Percentiles rank a stretch among this genome's conserved stretches.
Evolutionary conservation across 2,888 invertebrate genomes (phyloP).

Genomic region (Drosophila maculinotata): DNA sequence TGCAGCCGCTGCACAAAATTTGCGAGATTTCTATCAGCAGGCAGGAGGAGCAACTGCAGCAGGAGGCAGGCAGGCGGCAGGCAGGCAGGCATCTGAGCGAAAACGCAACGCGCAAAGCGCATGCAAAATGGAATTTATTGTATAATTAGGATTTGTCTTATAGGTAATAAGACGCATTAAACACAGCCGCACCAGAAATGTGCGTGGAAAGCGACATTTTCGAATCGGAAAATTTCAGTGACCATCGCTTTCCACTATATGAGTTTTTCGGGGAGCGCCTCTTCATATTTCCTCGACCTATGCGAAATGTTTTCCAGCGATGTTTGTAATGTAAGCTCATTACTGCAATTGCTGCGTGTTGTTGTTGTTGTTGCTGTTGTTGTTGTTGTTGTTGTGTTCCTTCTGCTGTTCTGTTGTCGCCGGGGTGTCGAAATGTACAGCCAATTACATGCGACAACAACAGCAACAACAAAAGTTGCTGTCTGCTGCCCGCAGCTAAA

Average conservation of each 20-base stretch:
- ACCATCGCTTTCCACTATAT: slow-evolving; percentile 42
- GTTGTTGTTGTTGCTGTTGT: slow-evolving; percentile 20
- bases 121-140: slow-evolving; percentile 83
- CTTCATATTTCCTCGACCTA: slow-evolving; percentile 49
- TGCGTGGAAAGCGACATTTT: slow-evolving; percentile 57
- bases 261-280: slow-evolving; percentile 37
- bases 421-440: slow-evolving; percentile 79
- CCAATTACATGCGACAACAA: slow-evolving; percentile 75
- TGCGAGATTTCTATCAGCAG: slow-evolving; percentile 72
- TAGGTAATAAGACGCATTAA: slow-evolving; percentile 80
- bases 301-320: slow-evolving; percentile 16
- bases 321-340: slow-evolving; percentile 76
- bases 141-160: slow-evolving; percentile 84
- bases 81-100: slow-evolving; percentile 59
- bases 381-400: slow-evolving; percentile 43
- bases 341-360: slow-evolving; percentile 50
- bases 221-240: slow-evolving; percentile 27
- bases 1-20: slow-evolving; percentile 57
- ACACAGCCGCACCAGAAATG: slow-evolving; percentile 55
- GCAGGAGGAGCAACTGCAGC: slow-evolving; percentile 42
- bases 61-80: slow-evolving; percentile 27
- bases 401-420: slow-evolving; percentile 61
- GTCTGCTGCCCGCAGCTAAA: slow-evolving; percentile 50
- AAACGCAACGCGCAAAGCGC: slow-evolving; percentile 71
- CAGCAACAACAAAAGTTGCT: slow-evolving; percentile 36